Evolutionary conservation across 37 sponge, comb jelly and placozoan genomes (phyloP), one percentile per base, ranked within the genome.

Genomic region (Ianthella basta): DNA sequence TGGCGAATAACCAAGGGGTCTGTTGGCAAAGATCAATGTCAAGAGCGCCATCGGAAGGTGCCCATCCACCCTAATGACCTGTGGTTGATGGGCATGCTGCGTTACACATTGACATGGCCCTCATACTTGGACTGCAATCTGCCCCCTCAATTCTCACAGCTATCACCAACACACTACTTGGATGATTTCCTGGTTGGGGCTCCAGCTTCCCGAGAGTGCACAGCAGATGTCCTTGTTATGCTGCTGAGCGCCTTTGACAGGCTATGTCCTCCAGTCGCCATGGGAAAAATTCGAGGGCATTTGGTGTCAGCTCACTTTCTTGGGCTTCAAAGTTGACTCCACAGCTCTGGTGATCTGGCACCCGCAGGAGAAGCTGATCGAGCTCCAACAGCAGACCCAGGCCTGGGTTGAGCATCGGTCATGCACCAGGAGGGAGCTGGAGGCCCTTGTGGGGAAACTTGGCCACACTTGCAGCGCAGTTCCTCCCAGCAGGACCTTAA

Each of bases 351-450:
- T 19, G 18, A 34, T 34, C 13, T 23, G 80, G 14, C 80, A 35
- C 14, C 80, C 80, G 15, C 23, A 34, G 33, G 54, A 33, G 15
- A 78, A 78, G 41, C 54, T 78, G 13, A 19, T 12, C 16, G 53
- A 78, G n/a, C 80, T 78, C 54, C 15, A 39, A 18, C 16, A 15
- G 33, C 41, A 35, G 80, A 23, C 33, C 23, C 15, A 39, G 19
- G 36, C 16, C 54, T 78, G 36, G 36, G 21, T 35, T 15, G 16
- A 23, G 14, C 53, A 33, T 33, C 15, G 24, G 37, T 55, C 74
- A 4, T 80, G 80, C 57, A 53, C 80, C n/a, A 80, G 50, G 29
- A 37, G 56, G 30, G 80, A 80, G 56, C 56, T 80, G 53, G 44
- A 39, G n/a, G 38, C 80, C 29, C 57, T 80, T 25, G 50, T 80